Conservation (phyloP, 2,888 invertebrate species). For the Apodemia zela region DNA sequence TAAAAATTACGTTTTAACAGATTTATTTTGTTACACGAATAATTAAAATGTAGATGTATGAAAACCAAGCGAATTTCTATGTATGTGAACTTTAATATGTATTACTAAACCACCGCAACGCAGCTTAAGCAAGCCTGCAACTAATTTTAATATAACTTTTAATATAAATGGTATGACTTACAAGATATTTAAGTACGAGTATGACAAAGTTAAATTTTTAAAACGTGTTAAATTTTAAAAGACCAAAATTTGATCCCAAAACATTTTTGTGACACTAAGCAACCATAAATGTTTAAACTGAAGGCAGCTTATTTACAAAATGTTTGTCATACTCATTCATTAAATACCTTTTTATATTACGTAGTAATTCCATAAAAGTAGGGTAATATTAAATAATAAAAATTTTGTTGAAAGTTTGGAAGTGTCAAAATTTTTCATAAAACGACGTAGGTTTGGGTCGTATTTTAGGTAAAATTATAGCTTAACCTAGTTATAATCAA, state of each 20-base stretch:
- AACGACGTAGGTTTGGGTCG: slow-evolving; percentile 56
- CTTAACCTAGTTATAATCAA: slow-evolving; percentile 78
- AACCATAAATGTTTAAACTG: neutral
- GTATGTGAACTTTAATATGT: slow-evolving; percentile 54
- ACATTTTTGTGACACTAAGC: neutral
- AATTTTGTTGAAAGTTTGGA: slow-evolving; percentile 58
- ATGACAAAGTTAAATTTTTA: slow-evolving; percentile 27
- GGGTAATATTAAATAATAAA: slow-evolving; percentile 52
- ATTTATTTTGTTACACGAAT: slow-evolving; percentile 64
- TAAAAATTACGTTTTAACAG: slow-evolving; percentile 67
- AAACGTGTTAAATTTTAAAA: neutral
- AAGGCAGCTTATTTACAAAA: neutral
- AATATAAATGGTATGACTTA: slow-evolving; percentile 44
- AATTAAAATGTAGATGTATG: slow-evolving; percentile 54
- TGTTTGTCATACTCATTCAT: slow-evolving; percentile 2
- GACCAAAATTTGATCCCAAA: neutral
- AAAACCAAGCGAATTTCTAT: slow-evolving; percentile 63
- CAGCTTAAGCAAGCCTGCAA: slow-evolving; percentile 73
- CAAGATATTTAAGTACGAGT: slow-evolving; percentile 45
- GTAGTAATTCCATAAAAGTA: slow-evolving; percentile 65
- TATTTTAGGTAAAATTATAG: slow-evolving; percentile 74
- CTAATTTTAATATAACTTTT: slow-evolving; percentile 57
- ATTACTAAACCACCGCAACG: slow-evolving; percentile 66
- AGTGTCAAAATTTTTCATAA: slow-evolving; percentile 73
- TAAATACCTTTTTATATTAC: slow-evolving; percentile 37